These are phyloP conservation scores for Drosophila varians DNA, from an alignment of 1,140 invertebrate species.

Conservation along the genomic window DNA sequence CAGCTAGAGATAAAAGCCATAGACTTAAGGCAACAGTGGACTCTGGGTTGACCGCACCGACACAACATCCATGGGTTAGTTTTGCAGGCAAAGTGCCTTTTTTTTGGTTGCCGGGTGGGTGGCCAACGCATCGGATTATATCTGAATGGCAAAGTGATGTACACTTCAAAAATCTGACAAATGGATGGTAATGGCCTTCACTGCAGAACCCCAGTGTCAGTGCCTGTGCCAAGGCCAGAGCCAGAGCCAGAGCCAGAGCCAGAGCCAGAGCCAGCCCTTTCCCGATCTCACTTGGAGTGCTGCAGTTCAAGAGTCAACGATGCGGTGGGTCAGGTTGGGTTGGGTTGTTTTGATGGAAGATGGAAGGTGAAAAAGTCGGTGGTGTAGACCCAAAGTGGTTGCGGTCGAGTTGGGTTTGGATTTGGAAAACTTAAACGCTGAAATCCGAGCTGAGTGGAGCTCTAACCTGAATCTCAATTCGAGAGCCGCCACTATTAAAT, in stretches of 20 bases:
- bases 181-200: conserved; percentile 40
- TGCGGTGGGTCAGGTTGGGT: conserved; percentile 13
- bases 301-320: conserved; percentile 24
- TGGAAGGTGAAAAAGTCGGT: conserved; percentile 25
- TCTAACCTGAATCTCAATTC: conserved; percentile 1
- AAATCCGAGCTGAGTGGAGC: conserved; percentile 5
- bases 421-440: conserved; percentile 25
- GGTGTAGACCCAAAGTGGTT: conserved; percentile 25
- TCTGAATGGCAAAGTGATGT: conserved; percentile 53
- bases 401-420: conserved; percentile 14
- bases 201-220: neutral
- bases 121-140: conserved; percentile 43
- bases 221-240: too few species aligned
- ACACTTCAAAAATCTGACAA: conserved; percentile 50
- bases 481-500: conserved; percentile 5
- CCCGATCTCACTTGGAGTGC: conserved; percentile 27
- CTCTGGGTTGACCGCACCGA: conserved; percentile 13
- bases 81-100: conserved; percentile 20
- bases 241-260: too few species aligned
- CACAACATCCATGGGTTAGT: conserved; percentile 12
- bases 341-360: neutral
- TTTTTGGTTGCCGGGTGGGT: neutral
- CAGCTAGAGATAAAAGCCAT: conserved; percentile 23
- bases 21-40: conserved; percentile 12
- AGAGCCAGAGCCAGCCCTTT: too few species aligned